These are phyloP conservation scores for Syndactyla subalaris DNA, from an alignment of 2,797 vertebrate species.

Conservation along the genomic window DNA sequence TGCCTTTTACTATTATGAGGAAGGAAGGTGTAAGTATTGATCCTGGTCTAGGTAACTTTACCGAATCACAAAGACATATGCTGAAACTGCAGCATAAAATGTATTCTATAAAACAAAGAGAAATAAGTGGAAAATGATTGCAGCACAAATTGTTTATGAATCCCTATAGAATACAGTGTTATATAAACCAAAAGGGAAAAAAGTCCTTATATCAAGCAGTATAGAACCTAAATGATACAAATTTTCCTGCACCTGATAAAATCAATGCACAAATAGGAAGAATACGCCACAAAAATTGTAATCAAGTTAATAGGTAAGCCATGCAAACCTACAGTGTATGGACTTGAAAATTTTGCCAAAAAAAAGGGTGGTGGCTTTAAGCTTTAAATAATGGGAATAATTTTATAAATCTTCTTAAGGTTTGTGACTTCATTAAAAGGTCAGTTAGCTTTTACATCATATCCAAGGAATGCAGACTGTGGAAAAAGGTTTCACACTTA, in stretches of 20 bases:
- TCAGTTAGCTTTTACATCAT: background rate
- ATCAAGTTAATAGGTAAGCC: background rate
- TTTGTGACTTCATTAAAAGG: background rate
- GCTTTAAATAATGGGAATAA: background rate
- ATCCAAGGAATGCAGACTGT: background rate
- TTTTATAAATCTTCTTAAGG: background rate
- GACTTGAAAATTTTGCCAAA: background rate
- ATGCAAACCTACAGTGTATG: background rate
- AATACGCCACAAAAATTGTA: background rate
- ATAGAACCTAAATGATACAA: background rate
- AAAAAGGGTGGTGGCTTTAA: background rate
- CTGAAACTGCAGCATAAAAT: conserved; percentile 41
- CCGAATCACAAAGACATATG: conserved; percentile 4
- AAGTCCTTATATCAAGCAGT: background rate
- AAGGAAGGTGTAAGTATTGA: conserved; percentile 28
- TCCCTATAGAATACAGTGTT: background rate
- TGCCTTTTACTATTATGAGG: background rate
- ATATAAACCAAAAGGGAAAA: background rate
- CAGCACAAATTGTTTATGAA: conserved; percentile 41
- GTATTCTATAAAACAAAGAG: conserved; percentile 23
- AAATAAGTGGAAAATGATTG: conserved; percentile 1
- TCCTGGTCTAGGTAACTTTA: conserved; percentile 16
- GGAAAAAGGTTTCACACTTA: background rate
- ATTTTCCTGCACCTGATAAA: background rate
- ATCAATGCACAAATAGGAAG: background rate